Conservation (phyloP, 2,797 vertebrate genomes). For the Delichon dasypus region DNA sequence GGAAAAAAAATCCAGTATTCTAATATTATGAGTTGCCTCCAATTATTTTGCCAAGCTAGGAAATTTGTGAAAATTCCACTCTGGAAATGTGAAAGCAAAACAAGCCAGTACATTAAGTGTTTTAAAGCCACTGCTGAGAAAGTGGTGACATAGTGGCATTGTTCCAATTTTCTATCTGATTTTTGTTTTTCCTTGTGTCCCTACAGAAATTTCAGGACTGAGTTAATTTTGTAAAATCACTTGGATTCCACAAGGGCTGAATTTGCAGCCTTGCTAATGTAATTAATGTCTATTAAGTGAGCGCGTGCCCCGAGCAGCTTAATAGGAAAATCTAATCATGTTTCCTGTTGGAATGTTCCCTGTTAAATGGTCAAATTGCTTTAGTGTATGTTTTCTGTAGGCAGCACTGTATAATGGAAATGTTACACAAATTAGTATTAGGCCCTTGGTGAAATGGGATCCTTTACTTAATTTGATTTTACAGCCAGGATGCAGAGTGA, state of each 20-base stretch:
- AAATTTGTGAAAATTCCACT: background rate
- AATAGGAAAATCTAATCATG: conserved; percentile 74
- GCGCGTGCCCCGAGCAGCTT: conserved; percentile 37
- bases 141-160: background rate
- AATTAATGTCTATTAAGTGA: conserved; percentile 61
- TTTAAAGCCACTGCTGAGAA: background rate
- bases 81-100: background rate
- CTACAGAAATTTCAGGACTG: background rate
- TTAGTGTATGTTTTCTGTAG: conserved; percentile 53
- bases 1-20: background rate
- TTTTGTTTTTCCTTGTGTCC: background rate
- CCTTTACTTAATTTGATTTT: conserved; percentile 78
- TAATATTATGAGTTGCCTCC: background rate
- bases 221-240: conserved; percentile 49
- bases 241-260: conserved; percentile 40
- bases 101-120: fast-evolving
- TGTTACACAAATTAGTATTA: conserved; percentile 74
- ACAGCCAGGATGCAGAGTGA: conserved; percentile 4
- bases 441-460: conserved; percentile 70
- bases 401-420: conserved; percentile 74
- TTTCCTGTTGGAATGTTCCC: conserved; percentile 64
- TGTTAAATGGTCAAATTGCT: conserved; percentile 19
- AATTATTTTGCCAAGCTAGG: background rate
- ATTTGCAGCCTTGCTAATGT: conserved; percentile 65
- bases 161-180: background rate